Evolutionary conservation across 2,113 vertebrate genomes (phyloP).

Genomic region (Mustela lutreola): DNA sequence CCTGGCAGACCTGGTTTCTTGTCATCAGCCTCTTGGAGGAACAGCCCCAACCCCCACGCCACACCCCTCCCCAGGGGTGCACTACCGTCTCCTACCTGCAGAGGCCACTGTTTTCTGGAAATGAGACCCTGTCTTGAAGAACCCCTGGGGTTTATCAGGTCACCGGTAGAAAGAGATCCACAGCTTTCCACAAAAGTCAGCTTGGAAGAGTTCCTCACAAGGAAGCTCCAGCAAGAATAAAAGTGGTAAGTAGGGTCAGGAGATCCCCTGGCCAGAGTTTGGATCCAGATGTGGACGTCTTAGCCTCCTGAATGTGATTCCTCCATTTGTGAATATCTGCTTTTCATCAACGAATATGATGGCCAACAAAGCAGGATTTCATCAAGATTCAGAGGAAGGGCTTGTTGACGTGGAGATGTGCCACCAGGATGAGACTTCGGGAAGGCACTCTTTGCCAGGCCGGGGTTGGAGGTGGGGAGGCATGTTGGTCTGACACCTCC

Average conservation of each 20-base stretch:
- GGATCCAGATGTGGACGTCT: neutral
- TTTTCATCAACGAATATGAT: neutral
- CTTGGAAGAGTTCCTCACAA: neutral
- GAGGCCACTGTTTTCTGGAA: neutral
- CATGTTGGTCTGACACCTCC: fast-evolving
- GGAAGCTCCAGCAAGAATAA: neutral
- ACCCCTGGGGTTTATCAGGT: fast-evolving
- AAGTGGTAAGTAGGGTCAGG: fast-evolving
- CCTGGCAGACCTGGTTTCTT: neutral
- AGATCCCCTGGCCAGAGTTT: too few species aligned
- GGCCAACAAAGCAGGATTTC: too few species aligned
- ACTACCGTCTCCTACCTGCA: neutral
- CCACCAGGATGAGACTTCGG: neutral
- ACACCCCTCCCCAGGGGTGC: fast-evolving
- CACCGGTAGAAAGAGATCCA: neutral
- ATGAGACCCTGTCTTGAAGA: neutral
- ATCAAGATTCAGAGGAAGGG: neutral
- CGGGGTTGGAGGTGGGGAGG: neutral
- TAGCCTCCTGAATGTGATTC: neutral
- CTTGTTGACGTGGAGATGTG: fast-evolving
- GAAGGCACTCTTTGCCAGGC: neutral
- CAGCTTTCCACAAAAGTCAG: fast-evolving
- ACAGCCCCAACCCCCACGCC: fast-evolving
- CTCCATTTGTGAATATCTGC: neutral
- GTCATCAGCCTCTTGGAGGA: neutral